These are phyloP conservation scores for Psephotus haematonotus DNA, from an alignment of 2,113 vertebrate genomes.

Conservation along the genomic window DNA sequence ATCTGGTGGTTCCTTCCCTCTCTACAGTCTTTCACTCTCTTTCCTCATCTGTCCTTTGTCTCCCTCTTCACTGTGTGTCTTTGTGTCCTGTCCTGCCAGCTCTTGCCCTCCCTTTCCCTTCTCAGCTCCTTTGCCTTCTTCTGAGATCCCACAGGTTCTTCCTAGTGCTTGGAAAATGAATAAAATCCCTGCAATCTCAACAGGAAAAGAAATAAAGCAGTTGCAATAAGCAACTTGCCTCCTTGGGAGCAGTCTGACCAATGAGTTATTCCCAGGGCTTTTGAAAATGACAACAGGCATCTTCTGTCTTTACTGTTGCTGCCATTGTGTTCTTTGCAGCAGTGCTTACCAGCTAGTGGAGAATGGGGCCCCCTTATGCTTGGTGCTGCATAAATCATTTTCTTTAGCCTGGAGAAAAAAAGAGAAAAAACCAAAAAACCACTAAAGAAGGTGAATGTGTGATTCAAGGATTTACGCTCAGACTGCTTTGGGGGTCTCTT, in stretches of 20 bases:
- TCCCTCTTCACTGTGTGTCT: neutral
- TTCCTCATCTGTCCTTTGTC: slow-evolving; percentile 18
- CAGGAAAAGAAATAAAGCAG: neutral
- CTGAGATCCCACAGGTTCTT: neutral
- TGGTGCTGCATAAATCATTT: slow-evolving; percentile 64
- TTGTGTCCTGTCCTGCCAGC: neutral
- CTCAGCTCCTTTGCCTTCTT: neutral
- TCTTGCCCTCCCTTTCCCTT: neutral
- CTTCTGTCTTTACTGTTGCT: slow-evolving; percentile 27
- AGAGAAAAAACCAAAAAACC: neutral
- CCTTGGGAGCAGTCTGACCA: slow-evolving; percentile 22
- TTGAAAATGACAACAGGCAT: slow-evolving; percentile 48
- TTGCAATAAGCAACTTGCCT: neutral
- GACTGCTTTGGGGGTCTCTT: slow-evolving; percentile 58
- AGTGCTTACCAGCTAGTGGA: slow-evolving; percentile 44
- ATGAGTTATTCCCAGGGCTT: slow-evolving; percentile 11
- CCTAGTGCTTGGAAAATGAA: neutral
- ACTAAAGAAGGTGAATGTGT: slow-evolving; percentile 53
- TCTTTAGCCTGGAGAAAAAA: slow-evolving; percentile 52
- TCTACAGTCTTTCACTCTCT: neutral
- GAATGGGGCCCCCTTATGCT: slow-evolving; percentile 60
- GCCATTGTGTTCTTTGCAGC: slow-evolving; percentile 23
- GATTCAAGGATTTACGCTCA: slow-evolving; percentile 62
- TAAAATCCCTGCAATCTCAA: neutral
- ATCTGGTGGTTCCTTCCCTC: neutral